phyloP scores from a whole-genome alignment of 2,797 vertebrate genomes.

The Chrysocyon brachyurus region DNA sequence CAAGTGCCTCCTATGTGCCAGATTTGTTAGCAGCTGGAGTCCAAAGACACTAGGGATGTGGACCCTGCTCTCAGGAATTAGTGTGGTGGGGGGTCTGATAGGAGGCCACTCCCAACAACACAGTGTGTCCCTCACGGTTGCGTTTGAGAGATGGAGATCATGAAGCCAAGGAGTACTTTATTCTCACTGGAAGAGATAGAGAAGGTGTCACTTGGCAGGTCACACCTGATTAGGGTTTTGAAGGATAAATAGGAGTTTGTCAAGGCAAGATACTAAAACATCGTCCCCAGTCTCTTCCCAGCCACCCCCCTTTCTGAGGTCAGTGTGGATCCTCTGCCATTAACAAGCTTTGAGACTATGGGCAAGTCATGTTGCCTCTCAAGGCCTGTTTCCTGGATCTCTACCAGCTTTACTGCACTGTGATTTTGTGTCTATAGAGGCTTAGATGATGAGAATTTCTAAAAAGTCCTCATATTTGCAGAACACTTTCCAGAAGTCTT shows the following conservation, averaged over 20 bases:
- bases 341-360: background rate
- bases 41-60: background rate
- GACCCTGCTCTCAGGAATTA: background rate
- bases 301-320: background rate
- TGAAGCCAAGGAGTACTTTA: background rate
- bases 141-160: background rate
- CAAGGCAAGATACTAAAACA: background rate
- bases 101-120: background rate
- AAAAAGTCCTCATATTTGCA: background rate
- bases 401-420: background rate
- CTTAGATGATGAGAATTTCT: background rate
- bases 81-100: background rate
- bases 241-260: slow-evolving; percentile 39
- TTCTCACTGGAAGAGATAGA: background rate
- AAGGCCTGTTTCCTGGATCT: background rate
- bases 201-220: background rate
- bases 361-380: background rate
- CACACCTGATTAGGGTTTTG: slow-evolving; percentile 5
- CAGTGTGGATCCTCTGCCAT: background rate
- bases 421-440: background rate
- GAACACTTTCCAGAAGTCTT: background rate
- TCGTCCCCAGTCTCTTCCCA: background rate
- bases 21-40: background rate
- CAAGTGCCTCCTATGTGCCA: background rate
- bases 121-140: background rate